Evolutionary conservation across 2,888 invertebrate species (phyloP), one percentile per base, ranked within the genome.

Genomic region (Oeneis ivallda): DNA sequence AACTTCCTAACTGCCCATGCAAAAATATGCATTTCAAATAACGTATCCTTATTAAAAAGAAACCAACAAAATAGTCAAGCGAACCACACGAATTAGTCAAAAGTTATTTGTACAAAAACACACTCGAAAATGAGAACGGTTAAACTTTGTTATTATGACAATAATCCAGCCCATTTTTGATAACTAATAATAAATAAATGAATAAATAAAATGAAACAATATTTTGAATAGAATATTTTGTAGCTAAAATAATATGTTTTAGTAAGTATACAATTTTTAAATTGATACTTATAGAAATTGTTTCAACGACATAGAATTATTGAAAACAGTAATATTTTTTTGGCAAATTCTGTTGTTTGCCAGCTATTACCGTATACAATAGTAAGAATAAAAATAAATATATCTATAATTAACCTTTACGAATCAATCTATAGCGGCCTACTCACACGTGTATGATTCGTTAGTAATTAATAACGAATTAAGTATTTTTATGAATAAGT

Each of bases 81-180:
- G 32, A 34, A n/a, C 26, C 52, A 61, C 41, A 58, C 34, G 34
- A 56, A 66, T 68, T 66, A 68, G 64, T 66, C 66, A 66, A 62
- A 57, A 66, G 32, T 58, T 68, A 64, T 68, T 63, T 61, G 17
- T 54, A 53, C 49, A 61, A 69, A 50, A 65, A 57, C 59, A 56
- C 69, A 67, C 67, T 62, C 62, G 45, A 65, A 65, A 65, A 60
- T 37, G 47, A 34, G 66, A 52, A 60, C 52, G 39, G 65, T 69
- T 67, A 69, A 64, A 69, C 63, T 69, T 57, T 67, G 69, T 67
- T 69, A 69, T 65, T 56, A 62, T 64, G 53, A 49, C 41, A 41
- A 49, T 60, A 67, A 69, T 67, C 67, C 69, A 67, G 62, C 69
- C 69, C 41, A 69, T 67, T 67, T 62, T n/a, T 10, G 3, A 10